A percentile compares a stretch with the other conserved stretches of the same genome.
Conservation (phyloP, 1,140 invertebrate species). For the Drosophila melanica region DNA sequence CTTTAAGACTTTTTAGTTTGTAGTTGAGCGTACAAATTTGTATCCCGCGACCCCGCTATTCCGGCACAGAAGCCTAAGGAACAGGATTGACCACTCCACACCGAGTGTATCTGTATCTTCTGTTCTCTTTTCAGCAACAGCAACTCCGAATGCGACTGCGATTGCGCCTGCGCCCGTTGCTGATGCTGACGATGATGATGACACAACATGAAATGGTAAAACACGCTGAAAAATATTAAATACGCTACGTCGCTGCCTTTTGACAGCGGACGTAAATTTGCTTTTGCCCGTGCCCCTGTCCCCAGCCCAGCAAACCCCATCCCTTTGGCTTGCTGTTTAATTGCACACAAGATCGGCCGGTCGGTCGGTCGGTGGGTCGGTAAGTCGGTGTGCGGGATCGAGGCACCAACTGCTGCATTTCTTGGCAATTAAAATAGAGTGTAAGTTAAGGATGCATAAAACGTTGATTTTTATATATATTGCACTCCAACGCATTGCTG, state of each 20-base stretch:
- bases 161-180: constrained; percentile 12
- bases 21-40: constrained; percentile 82
- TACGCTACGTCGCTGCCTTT: constrained; percentile 81
- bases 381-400: constrained; percentile 10
- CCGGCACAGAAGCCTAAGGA: constrained; percentile 45
- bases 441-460: constrained; percentile 83
- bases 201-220: constrained; percentile 84
- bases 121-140: background rate
- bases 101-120: constrained; percentile 48
- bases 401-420: constrained; percentile 54
- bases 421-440: constrained; percentile 83
- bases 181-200: constrained; percentile 73
- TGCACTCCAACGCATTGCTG: constrained; percentile 27
- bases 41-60: constrained; percentile 14
- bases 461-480: constrained; percentile 73
- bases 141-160: constrained; percentile 18
- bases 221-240: constrained; percentile 83
- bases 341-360: constrained; percentile 71
- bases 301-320: background rate
- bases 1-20: constrained; percentile 82
- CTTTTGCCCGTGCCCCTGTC: constrained; percentile 56
- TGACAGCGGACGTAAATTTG: constrained; percentile 83
- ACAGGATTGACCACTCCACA: constrained; percentile 63
- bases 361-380: constrained; percentile 15
- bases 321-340: constrained; percentile 62